phyloP scores from a whole-genome alignment of 2,888 invertebrate genomes.

The Gonocerus acuteangulatus region DNA sequence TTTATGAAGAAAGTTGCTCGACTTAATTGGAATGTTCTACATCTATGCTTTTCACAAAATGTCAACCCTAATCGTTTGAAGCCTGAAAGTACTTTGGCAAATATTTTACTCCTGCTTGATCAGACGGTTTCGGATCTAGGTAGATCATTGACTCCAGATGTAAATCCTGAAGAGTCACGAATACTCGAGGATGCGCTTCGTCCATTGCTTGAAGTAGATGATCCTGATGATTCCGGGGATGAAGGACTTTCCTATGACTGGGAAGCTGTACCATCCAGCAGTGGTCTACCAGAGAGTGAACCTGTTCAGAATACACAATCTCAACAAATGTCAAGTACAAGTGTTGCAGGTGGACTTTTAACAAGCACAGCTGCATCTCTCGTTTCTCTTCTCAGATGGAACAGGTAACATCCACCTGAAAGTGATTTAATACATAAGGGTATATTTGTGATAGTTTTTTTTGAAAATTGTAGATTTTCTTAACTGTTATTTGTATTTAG shows the following conservation, averaged over 20 bases:
- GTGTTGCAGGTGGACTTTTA: constrained; percentile 65
- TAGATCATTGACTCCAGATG: constrained; percentile 58
- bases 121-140: constrained; percentile 57
- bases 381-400: constrained; percentile 48
- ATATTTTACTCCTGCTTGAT: constrained; percentile 62
- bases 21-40: constrained; percentile 70
- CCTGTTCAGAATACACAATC: constrained; percentile 19
- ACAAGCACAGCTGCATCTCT: constrained; percentile 76
- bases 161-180: constrained; percentile 49
- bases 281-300: constrained; percentile 39
- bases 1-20: constrained; percentile 67
- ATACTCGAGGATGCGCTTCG: constrained; percentile 57
- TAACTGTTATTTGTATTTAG: neutral
- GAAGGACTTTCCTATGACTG: constrained; percentile 62
- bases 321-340: constrained; percentile 40
- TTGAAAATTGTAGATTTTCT: neutral
- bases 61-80: constrained; percentile 56
- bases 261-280: constrained; percentile 51
- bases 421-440: neutral
- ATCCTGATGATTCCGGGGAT: constrained; percentile 62
- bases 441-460: constrained; percentile 8
- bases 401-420: constrained; percentile 14
- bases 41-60: constrained; percentile 69
- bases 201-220: constrained; percentile 52
- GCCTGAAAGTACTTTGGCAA: constrained; percentile 63